Evolutionary conservation across 1,140 invertebrate species (phyloP).

Genomic region (Zaprionus nigranus): DNA sequence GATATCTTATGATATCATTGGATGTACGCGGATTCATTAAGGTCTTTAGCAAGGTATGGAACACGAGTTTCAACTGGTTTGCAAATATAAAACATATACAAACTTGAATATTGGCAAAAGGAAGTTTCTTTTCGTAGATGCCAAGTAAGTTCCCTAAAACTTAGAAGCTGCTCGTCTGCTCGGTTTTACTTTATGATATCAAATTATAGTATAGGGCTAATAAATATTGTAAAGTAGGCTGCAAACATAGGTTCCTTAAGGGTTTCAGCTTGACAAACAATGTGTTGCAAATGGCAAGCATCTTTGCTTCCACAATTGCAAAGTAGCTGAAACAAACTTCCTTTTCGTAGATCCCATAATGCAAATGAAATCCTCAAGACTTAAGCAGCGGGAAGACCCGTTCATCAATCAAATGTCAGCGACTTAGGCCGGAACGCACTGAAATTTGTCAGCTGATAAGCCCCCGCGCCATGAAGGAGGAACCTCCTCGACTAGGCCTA

Average conservation of each 20-base stretch:
- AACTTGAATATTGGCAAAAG: no score
- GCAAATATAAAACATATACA: no score
- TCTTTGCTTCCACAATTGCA: background rate
- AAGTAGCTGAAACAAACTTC: background rate
- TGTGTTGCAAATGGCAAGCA: background rate
- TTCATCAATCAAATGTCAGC: conserved; percentile 73
- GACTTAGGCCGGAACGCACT: conserved; percentile 49
- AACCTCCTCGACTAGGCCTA: conserved; percentile 21
- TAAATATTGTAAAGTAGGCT: no score
- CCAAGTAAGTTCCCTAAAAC: no score
- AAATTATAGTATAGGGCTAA: no score
- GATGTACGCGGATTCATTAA: background rate
- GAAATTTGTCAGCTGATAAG: conserved; percentile 78
- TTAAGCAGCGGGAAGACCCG: conserved; percentile 47
- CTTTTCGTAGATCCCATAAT: conserved; percentile 10
- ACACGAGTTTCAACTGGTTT: no score
- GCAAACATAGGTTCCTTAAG: no score
- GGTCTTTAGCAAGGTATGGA: no score
- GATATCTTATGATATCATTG: conserved; percentile 6
- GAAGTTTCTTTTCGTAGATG: no score
- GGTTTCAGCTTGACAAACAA: no score
- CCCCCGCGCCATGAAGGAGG: conserved; percentile 22
- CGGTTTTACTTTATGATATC: no score
- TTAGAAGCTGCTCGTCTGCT: no score
- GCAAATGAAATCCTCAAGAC: conserved; percentile 31